Percentiles rank a stretch among this genome's conserved stretches.
Conservation (phyloP, 2,797 vertebrate species). For the Siniperca scherzeri region DNA sequence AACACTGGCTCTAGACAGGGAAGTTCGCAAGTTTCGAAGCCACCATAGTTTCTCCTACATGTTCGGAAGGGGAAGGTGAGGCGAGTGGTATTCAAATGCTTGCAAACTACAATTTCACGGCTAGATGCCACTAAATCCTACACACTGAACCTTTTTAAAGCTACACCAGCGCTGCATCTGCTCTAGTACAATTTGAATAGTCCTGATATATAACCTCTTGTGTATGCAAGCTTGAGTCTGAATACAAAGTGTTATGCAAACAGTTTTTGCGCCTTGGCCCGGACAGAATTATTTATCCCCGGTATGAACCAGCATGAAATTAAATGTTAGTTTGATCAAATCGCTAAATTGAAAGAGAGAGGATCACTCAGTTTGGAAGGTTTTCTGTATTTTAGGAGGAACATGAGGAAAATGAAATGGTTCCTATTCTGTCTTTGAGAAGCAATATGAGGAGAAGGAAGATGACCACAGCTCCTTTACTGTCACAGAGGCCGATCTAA, state of each 20-base stretch:
- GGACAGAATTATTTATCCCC: not conserved
- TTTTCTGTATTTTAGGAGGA: not conserved
- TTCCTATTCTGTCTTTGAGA: constrained; percentile 31
- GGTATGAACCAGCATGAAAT: constrained; percentile 19
- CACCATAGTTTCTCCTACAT: no score
- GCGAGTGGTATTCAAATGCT: no score
- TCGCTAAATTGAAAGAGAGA: constrained; percentile 6
- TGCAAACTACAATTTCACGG: no score
- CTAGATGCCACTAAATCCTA: no score
- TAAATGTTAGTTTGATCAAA: not conserved
- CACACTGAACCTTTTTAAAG: not conserved
- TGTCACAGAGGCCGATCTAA: constrained; percentile 77
- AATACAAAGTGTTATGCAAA: constrained; percentile 6
- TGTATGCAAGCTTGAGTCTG: constrained; percentile 11
- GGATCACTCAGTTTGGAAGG: not conserved
- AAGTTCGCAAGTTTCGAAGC: no score
- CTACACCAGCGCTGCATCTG: not conserved
- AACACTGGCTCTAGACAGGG: no score
- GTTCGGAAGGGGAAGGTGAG: no score
- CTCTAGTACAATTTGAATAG: constrained; percentile 17
- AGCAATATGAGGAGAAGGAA: constrained; percentile 54
- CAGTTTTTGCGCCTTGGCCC: not conserved
- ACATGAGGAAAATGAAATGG: constrained; percentile 5
- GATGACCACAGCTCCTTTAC: constrained; percentile 58
- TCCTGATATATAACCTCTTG: constrained; percentile 6